Evolutionary conservation across 2,888 invertebrate genomes (phyloP).

Genomic region (Eilema caniola): DNA sequence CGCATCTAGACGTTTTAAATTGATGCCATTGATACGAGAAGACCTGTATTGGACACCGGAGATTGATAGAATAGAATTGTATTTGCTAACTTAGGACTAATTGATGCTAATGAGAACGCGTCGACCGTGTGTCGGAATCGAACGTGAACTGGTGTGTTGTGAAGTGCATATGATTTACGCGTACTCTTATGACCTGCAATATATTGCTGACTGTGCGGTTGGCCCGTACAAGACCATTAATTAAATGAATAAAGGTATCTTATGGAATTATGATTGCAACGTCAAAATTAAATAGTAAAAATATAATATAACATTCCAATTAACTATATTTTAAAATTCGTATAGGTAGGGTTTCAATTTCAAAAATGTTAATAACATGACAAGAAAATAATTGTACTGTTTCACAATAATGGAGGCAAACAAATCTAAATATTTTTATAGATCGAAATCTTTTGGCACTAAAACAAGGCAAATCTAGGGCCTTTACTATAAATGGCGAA

Average conservation of each 20-base stretch:
- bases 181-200: too few relatives aligned
- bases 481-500: slow-evolving; percentile 81
- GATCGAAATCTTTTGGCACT: slow-evolving; percentile 42
- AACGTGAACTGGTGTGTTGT: too few relatives aligned
- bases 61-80: too few relatives aligned
- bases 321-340: not conserved
- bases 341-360: not conserved
- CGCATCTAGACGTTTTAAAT: too few relatives aligned
- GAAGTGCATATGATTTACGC: too few relatives aligned
- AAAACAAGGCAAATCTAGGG: slow-evolving; percentile 58
- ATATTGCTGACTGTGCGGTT: too few relatives aligned
- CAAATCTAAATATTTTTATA: slow-evolving; percentile 37
- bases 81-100: too few relatives aligned
- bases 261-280: slow-evolving; percentile 14
- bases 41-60: too few relatives aligned
- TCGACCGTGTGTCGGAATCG: too few relatives aligned
- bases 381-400: slow-evolving; percentile 27
- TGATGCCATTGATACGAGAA: too few relatives aligned
- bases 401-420: slow-evolving; percentile 34
- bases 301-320: slow-evolving; percentile 17
- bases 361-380: slow-evolving; percentile 8
- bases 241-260: slow-evolving; percentile 20
- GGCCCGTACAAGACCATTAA: too few relatives aligned
- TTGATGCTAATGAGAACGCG: too few relatives aligned
- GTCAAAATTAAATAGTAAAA: slow-evolving; percentile 9